Evolutionary conservation across 2,888 invertebrate genomes (phyloP).

Genomic region (Tipula vernalis): DNA sequence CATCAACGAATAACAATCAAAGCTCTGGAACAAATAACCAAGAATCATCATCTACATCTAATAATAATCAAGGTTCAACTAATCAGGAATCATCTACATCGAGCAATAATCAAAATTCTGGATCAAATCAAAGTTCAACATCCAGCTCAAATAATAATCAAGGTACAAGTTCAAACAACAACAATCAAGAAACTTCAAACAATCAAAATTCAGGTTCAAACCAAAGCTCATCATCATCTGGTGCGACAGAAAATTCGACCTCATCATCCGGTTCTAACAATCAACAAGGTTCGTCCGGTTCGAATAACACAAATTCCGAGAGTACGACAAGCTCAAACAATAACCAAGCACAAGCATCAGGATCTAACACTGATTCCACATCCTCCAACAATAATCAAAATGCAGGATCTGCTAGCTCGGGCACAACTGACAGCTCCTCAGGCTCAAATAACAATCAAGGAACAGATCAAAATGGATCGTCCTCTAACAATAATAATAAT

Average conservation of each 20-base stretch:
- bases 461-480: constrained; percentile 13
- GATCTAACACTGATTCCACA: background rate
- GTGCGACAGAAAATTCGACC: too few species aligned
- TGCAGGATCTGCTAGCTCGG: background rate
- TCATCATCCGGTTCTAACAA: constrained; percentile 16
- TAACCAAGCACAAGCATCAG: background rate
- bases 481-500: constrained; percentile 13
- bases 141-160: constrained; percentile 15
- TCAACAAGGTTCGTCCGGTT: constrained; percentile 15
- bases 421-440: constrained; percentile 15
- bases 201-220: background rate
- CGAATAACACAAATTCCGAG: constrained; percentile 8
- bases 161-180: background rate
- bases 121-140: constrained; percentile 15
- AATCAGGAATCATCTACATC: constrained; percentile 5
- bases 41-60: constrained; percentile 14
- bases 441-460: constrained; percentile 13
- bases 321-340: background rate
- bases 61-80: constrained; percentile 14
- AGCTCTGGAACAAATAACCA: constrained; percentile 16
- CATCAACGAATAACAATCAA: constrained; percentile 13
- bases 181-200: constrained; percentile 6
- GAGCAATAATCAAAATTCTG: constrained; percentile 14
- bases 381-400: constrained; percentile 16
- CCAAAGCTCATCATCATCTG: too few species aligned